These are phyloP conservation scores for Oithona nana DNA, from an alignment of 2,888 invertebrate species.

Conservation along the genomic window DNA sequence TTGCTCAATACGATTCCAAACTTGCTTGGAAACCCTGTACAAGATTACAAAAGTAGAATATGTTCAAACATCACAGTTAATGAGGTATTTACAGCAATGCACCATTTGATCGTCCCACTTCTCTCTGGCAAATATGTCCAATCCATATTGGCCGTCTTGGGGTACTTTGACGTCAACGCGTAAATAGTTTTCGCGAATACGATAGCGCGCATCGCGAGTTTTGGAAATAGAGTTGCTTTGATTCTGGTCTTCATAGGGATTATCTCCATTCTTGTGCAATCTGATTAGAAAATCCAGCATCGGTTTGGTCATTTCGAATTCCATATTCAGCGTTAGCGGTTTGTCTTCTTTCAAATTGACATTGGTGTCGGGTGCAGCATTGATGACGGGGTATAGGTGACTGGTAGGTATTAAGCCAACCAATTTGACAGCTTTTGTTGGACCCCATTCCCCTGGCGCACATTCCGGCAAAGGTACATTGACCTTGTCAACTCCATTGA, in stretches of 20 bases:
- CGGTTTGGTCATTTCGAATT: slow-evolving; percentile 14
- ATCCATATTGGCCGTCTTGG: slow-evolving; percentile 15
- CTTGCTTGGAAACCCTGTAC: too few relatives aligned
- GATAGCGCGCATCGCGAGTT: slow-evolving; percentile 3
- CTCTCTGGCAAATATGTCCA: slow-evolving; percentile 14
- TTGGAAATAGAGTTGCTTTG: too few relatives aligned
- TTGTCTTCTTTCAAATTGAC: slow-evolving; percentile 12
- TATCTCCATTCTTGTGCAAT: slow-evolving; percentile 13
- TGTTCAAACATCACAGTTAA: slow-evolving; percentile 18
- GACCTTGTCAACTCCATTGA: slow-evolving; percentile 8
- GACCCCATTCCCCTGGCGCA: slow-evolving; percentile 17
- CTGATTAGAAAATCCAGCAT: slow-evolving; percentile 16
- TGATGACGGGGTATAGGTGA: slow-evolving; percentile 13
- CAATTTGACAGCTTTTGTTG: slow-evolving; percentile 10
- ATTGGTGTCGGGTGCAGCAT: slow-evolving; percentile 13
- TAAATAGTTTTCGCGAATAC: slow-evolving; percentile 2
- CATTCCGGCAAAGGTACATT: slow-evolving; percentile 16
- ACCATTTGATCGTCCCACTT: slow-evolving; percentile 17
- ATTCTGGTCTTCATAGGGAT: slow-evolving; percentile 5
- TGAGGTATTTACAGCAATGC: slow-evolving; percentile 18
- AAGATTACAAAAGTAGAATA: too few relatives aligned
- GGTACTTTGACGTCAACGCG: slow-evolving; percentile 13
- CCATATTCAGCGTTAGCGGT: slow-evolving; percentile 16
- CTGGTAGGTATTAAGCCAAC: slow-evolving; percentile 28
- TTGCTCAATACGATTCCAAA: too few relatives aligned